Percentiles rank a stretch among this genome's conserved stretches.
These are phyloP conservation scores for Petrocephalus sullivani DNA, from an alignment of 2,797 vertebrate species.

Conservation along the genomic window DNA sequence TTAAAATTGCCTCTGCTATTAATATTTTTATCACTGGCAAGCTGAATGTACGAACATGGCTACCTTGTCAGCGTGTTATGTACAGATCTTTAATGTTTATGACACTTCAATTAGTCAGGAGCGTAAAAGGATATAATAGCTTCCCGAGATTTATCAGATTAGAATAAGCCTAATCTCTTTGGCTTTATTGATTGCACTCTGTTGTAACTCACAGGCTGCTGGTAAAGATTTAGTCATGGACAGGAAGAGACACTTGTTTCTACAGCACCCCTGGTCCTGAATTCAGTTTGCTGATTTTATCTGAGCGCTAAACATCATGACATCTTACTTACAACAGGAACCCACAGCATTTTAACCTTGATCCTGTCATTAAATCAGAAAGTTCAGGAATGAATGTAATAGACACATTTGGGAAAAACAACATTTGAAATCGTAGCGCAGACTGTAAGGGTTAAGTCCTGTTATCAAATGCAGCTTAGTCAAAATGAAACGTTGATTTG, in stretches of 20 bases:
- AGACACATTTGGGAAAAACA: background rate
- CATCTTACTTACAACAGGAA: background rate
- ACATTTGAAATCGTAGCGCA: background rate
- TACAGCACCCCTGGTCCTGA: slow-evolving; percentile 46
- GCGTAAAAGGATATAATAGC: slow-evolving; percentile 46
- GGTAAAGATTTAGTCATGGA: slow-evolving; percentile 45
- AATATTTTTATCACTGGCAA: slow-evolving; percentile 39
- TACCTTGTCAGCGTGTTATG: slow-evolving; percentile 33
- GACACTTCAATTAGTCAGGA: slow-evolving; percentile 52
- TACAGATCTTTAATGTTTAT: slow-evolving; percentile 38
- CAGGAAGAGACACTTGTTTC: slow-evolving; percentile 55
- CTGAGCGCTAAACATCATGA: background rate
- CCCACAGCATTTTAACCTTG: background rate
- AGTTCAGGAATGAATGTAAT: background rate
- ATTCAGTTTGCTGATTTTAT: slow-evolving; percentile 45
- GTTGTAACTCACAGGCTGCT: slow-evolving; percentile 40
- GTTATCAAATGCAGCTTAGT: background rate
- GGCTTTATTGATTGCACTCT: slow-evolving; percentile 59
- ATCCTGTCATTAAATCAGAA: background rate
- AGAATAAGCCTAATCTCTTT: slow-evolving; percentile 61
- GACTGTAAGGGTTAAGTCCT: background rate
- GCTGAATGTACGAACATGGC: slow-evolving; percentile 21
- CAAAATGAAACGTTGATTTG: background rate
- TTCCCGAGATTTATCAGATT: slow-evolving; percentile 60
- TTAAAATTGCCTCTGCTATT: slow-evolving; percentile 39